These are phyloP conservation scores for Cheiracanthium punctorium DNA, from an alignment of 2,888 invertebrate species.

Conservation along the genomic window DNA sequence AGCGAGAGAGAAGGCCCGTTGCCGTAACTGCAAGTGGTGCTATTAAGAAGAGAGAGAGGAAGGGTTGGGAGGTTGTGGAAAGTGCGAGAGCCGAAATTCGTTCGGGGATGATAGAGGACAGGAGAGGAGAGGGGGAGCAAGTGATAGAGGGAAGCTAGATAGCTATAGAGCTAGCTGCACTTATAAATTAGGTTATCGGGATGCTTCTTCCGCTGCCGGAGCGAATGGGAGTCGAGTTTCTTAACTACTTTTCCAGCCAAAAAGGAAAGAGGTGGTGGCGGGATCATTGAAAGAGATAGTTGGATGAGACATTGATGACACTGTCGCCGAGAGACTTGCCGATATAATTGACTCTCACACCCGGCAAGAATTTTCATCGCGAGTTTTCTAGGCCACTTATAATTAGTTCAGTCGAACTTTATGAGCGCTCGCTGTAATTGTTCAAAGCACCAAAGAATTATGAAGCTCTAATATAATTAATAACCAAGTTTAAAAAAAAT, in stretches of 20 bases:
- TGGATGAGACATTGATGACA: neutral
- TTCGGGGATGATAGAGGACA: neutral
- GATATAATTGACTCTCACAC: neutral
- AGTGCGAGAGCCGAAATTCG: neutral
- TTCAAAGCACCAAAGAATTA: no score
- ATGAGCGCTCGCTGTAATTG: no score
- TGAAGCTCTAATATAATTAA: no score
- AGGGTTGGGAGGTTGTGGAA: neutral
- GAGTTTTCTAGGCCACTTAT: no score
- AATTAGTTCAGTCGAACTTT: no score
- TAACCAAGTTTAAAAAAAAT: no score
- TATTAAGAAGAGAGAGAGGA: neutral
- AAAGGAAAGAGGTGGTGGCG: neutral
- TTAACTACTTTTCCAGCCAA: slow-evolving; percentile 1
- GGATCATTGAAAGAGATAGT: neutral
- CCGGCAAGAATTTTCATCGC: no score
- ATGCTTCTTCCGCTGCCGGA: neutral
- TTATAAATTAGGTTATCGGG: slow-evolving; percentile 6
- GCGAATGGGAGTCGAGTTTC: neutral
- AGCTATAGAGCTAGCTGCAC: no score
- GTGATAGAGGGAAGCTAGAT: no score
- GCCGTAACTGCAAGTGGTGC: neutral
- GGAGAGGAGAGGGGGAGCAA: neutral
- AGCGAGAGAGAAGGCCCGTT: neutral
- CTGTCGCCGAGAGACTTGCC: neutral